A percentile compares a stretch with the other conserved stretches of the same genome.
Evolutionary conservation across 2,113 vertebrate genomes (phyloP).

Genomic region (Eira barbara): DNA sequence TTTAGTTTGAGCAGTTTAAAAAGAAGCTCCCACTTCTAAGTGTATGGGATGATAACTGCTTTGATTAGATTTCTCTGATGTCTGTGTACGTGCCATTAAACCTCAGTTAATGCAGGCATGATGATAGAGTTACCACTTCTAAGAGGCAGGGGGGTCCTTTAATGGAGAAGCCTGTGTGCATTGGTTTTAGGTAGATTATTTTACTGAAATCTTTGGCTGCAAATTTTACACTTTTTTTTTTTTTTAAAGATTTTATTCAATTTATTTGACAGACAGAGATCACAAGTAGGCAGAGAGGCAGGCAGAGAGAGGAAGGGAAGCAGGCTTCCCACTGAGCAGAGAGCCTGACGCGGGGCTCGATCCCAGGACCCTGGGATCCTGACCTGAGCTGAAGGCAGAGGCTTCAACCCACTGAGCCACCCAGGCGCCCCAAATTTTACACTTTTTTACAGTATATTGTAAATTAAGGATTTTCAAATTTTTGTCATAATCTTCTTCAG

Average conservation of each 20-base stretch:
- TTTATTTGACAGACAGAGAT: too few relatives aligned
- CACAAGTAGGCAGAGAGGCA: too few relatives aligned
- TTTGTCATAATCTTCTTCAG: not conserved
- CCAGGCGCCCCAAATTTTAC: not conserved
- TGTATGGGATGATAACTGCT: not conserved
- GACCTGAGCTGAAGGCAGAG: too few relatives aligned
- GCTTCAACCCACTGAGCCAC: too few relatives aligned
- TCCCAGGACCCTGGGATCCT: too few relatives aligned
- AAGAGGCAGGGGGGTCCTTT: not conserved
- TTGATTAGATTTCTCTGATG: constrained; percentile 28
- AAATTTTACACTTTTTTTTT: not conserved
- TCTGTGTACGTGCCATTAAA: constrained; percentile 9
- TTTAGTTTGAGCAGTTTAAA: constrained; percentile 33
- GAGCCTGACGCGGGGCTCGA: too few relatives aligned
- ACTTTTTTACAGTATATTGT: not conserved
- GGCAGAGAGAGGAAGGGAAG: too few relatives aligned
- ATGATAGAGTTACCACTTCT: not conserved
- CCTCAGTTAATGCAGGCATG: not conserved
- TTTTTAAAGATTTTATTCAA: too few relatives aligned
- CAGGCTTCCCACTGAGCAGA: too few relatives aligned
- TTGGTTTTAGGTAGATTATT: not conserved
- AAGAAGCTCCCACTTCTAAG: not conserved
- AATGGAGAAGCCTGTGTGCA: not conserved
- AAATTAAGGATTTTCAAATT: not conserved
- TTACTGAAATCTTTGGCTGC: not conserved